Evolutionary conservation across 2,113 vertebrate species (phyloP).

Genomic region (Pedetes capensis): DNA sequence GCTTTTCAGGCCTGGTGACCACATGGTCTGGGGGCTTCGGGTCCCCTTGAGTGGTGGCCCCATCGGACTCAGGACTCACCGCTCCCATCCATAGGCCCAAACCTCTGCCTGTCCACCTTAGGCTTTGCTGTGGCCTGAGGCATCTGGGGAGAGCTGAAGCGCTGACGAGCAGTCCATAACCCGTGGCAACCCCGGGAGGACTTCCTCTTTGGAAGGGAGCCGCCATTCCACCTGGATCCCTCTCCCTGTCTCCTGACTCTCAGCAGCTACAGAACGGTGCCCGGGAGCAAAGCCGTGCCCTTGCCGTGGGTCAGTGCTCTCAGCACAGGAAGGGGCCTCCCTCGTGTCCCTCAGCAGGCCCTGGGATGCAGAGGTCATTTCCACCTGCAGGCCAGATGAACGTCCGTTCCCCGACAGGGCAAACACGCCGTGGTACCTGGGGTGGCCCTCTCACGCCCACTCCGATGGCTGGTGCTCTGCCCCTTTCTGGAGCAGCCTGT

Average conservation of each 20-base stretch:
- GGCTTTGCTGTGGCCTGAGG: background rate
- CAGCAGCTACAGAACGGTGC: background rate
- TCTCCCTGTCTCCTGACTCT: background rate
- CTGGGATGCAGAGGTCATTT: too few species aligned
- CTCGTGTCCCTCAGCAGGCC: too few species aligned
- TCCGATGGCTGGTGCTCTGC: too few species aligned
- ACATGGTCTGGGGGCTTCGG: too few species aligned
- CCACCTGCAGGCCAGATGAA: too few species aligned
- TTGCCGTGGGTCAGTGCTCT: too few species aligned
- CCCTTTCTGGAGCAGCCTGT: background rate
- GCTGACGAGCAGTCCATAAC: too few species aligned
- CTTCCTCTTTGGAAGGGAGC: background rate
- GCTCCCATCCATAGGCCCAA: fast-evolving
- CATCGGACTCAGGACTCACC: fast-evolving
- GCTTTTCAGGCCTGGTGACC: background rate
- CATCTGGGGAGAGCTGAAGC: background rate
- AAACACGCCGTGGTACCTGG: too few species aligned
- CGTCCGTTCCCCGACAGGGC: too few species aligned
- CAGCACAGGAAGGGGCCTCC: background rate
- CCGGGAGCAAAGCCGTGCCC: too few species aligned
- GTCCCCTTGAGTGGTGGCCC: too few species aligned
- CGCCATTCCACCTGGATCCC: fast-evolving
- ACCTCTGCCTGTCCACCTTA: background rate
- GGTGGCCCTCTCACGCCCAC: background rate
- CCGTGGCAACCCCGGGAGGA: background rate